These are phyloP conservation scores for Pagrus major DNA, from an alignment of 2,113 vertebrate genomes.

Conservation along the genomic window DNA sequence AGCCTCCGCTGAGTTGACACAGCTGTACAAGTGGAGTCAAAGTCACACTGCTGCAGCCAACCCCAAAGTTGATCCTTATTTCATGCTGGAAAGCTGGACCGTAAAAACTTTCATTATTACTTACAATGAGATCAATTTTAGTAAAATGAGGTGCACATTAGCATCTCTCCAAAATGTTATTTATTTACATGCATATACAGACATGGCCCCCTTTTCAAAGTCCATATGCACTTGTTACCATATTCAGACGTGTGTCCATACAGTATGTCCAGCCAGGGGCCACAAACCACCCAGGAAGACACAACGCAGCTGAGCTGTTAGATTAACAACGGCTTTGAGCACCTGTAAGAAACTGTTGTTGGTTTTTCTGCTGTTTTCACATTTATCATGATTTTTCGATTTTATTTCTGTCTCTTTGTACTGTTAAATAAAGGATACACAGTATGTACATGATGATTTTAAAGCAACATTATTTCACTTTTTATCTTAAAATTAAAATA, in stretches of 20 bases:
- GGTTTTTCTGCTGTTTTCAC: not conserved
- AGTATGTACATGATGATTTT: too few species aligned
- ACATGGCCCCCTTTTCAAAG: not conserved
- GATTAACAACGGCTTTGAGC: not conserved
- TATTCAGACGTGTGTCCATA: not conserved
- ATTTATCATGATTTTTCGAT: too few species aligned
- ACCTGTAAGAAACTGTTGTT: not conserved
- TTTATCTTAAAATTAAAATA: too few species aligned
- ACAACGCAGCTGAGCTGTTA: not conserved
- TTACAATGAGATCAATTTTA: not conserved
- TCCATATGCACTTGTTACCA: not conserved
- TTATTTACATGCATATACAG: not conserved
- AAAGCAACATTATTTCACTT: too few species aligned
- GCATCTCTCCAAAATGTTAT: not conserved
- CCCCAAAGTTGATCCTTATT: not conserved
- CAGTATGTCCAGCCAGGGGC: not conserved
- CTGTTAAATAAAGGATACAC: too few species aligned
- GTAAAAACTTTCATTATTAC: not conserved
- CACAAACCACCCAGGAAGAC: not conserved
- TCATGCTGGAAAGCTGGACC: not conserved
- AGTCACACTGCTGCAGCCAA: conserved; percentile 14
- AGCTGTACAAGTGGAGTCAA: conserved; percentile 39
- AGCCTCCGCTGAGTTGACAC: conserved; percentile 41
- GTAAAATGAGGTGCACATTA: not conserved
- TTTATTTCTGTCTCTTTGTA: too few species aligned